Evolutionary conservation across 2,888 invertebrate genomes (phyloP), one percentile per base, ranked within the genome.

Genomic region (Pseudoips prasinana): DNA sequence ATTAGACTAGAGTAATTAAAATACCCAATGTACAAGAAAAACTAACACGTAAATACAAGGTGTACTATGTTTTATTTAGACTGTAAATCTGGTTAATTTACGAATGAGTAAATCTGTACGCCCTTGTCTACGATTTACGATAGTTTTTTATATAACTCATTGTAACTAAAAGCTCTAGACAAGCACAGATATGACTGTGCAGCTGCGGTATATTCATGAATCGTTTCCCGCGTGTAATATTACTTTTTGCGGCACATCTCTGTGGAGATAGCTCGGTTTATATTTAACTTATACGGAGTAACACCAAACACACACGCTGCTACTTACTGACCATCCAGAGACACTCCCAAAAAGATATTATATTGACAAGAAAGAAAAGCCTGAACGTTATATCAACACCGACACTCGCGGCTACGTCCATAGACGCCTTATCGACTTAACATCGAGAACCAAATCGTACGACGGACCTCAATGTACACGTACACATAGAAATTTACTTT

Each of bases 321-420:
- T 79, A 84, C 83, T 83, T 81, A 85, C 84, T 68, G 67, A 68
- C 73, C 64, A 60, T 68, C 64, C 70, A 40, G 32, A 37, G 63
- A 61, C 55, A 58, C 71, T 69, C 72, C 69, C 73, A 70, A 54
- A 47, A 50, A 25, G 41, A 39, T 40, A n/a, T n/a, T n/a, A 30
- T 35, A 58, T 38, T 46, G 36, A 33, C 28, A 47, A 36, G 39
- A 45, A 46, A 46, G 47, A 49, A 48, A 50, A 47, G 36, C 32
- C 30, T 38, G 41, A 33, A 55, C 29, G 31, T 10, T 26, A 40
- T 37, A 43, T 35, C 34, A 55, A 47, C 65, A 68, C 65, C 69
- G 64, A 33, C 20, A 20, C 20, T 20, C 20, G 7, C 20, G 20
- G 20, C 14, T 14, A 20, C 20, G 2, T 20, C 20, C 7, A 7